Conservation (phyloP, 2,113 vertebrate species). For the Chaetodon trifascialis region DNA sequence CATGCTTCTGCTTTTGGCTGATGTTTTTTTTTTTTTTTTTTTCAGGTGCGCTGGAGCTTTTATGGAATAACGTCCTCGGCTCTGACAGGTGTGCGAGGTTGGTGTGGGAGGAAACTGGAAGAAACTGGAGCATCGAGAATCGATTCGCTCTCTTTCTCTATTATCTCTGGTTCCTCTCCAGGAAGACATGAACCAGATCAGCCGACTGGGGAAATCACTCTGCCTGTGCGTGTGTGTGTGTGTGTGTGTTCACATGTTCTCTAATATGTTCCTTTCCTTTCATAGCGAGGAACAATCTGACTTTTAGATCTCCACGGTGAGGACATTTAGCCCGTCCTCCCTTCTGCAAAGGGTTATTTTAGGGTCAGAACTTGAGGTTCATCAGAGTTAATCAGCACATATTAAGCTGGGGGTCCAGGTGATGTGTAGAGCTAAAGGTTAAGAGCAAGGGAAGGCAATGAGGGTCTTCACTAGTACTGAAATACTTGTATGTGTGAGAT, state of each 20-base stretch:
- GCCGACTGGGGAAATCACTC: conserved; percentile 88
- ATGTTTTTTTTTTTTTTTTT: neutral
- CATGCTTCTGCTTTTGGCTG: neutral
- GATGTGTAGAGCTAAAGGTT: neutral
- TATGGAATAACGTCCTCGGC: conserved; percentile 23
- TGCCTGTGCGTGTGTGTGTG: conserved; percentile 78
- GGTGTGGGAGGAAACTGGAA: conserved; percentile 65
- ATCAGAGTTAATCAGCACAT: conserved; percentile 16
- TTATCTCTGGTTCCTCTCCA: conserved; percentile 76
- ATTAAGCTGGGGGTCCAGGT: neutral
- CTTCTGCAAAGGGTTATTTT: neutral
- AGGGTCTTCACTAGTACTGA: conserved; percentile 8
- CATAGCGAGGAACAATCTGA: neutral
- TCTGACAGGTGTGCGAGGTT: conserved; percentile 58
- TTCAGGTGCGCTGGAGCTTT: conserved; percentile 9
- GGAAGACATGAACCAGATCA: conserved; percentile 89
- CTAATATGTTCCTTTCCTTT: conserved; percentile 1
- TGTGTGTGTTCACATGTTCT: conserved; percentile 9
- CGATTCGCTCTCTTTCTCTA: conserved; percentile 59
- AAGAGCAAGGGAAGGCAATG: neutral
- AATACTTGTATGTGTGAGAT: neutral
- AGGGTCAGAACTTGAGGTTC: conserved; percentile 41
- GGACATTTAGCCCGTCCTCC: conserved; percentile 23
- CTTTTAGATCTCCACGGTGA: conserved; percentile 10
- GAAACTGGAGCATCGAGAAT: conserved; percentile 66